These are phyloP conservation scores for Porites lobata DNA, from an alignment of 92 coral and sea anemone genomes.

Conservation along the genomic window DNA sequence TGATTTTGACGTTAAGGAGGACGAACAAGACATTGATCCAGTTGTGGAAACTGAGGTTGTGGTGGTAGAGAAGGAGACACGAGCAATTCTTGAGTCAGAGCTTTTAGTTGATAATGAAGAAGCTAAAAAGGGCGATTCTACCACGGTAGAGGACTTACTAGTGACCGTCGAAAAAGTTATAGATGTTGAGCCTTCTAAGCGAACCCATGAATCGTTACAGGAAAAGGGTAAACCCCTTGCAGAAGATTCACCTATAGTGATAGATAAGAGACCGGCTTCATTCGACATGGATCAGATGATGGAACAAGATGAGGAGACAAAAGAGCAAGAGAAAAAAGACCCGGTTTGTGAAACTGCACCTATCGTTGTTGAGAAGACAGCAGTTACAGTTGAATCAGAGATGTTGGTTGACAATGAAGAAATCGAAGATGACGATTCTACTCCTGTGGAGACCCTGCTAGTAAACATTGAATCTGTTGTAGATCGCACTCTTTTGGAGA, in stretches of 20 bases:
- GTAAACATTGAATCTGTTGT: slow-evolving; percentile 5
- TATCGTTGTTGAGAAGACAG: no score
- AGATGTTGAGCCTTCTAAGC: background rate
- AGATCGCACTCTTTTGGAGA: background rate
- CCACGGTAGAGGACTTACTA: background rate
- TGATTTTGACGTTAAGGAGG: background rate
- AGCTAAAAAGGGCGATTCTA: background rate
- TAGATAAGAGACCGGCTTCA: slow-evolving; percentile 15
- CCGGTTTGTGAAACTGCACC: no score
- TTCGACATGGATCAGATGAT: background rate
- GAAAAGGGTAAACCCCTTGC: background rate
- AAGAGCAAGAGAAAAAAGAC: background rate
- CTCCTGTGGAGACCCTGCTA: background rate
- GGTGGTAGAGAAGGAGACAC: background rate
- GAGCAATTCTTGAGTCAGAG: slow-evolving; percentile 7
- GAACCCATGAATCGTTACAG: background rate
- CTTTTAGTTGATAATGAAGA: background rate
- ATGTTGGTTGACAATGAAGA: background rate
- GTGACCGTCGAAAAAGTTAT: background rate
- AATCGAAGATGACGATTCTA: background rate
- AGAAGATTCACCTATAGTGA: slow-evolving; percentile 7
- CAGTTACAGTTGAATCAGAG: slow-evolving; percentile 14
- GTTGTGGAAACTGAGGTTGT: background rate
- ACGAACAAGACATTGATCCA: background rate
- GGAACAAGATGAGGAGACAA: background rate